Conservation (phyloP, 2,888 invertebrate genomes). For the Microplitis deprimator region DNA sequence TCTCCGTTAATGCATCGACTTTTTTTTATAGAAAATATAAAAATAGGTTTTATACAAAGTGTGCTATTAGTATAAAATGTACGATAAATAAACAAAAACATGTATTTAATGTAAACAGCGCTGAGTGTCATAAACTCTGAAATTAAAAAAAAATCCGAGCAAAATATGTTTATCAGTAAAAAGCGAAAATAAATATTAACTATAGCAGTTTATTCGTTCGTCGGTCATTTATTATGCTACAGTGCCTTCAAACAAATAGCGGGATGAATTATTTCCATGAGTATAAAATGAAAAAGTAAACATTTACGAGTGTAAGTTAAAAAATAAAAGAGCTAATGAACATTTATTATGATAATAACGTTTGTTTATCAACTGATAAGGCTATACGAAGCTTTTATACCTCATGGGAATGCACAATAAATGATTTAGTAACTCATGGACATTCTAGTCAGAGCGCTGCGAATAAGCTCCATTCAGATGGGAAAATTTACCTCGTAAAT, state of each 20-base stretch:
- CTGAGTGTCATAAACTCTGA: too few relatives aligned
- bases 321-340: slow-evolving; percentile 3
- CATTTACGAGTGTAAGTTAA: slow-evolving; percentile 8
- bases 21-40: too few relatives aligned
- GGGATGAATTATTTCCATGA: neutral
- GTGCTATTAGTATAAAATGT: too few relatives aligned
- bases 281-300: slow-evolving; percentile 5
- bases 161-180: neutral
- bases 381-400: neutral
- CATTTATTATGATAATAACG: slow-evolving; percentile 37
- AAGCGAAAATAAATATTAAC: neutral
- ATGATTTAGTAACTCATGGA: slow-evolving; percentile 1
- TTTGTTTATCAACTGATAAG: slow-evolving; percentile 36
- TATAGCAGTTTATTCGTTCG: neutral
- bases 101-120: too few relatives aligned
- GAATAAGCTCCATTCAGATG: slow-evolving; percentile 40
- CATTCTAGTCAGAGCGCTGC: neutral
- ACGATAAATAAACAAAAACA: too few relatives aligned
- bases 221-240: neutral
- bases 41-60: too few relatives aligned
- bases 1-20: too few relatives aligned
- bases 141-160: too few relatives aligned
- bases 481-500: slow-evolving; percentile 61
- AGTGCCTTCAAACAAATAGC: neutral
- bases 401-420: neutral